Percentiles rank a stretch among this genome's conserved stretches.
These are phyloP conservation scores for Phoeniculus purpureus DNA, from an alignment of 2,797 vertebrate genomes.

Conservation along the genomic window DNA sequence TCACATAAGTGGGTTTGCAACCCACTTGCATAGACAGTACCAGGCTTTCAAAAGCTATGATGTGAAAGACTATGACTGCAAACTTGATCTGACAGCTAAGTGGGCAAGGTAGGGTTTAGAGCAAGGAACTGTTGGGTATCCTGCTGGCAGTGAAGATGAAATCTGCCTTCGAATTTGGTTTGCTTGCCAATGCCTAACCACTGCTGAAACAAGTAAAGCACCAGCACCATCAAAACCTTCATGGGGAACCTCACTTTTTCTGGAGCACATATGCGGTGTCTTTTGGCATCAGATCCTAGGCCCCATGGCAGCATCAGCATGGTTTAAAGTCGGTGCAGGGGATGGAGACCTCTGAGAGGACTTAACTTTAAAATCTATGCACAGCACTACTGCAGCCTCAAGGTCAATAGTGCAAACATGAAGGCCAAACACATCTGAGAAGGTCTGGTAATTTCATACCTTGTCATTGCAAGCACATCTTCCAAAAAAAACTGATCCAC, in stretches of 20 bases:
- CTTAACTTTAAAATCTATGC: not conserved
- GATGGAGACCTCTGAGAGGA: not conserved
- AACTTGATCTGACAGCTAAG: not conserved
- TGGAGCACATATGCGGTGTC: not conserved
- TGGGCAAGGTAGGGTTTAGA: not conserved
- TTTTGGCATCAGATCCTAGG: not conserved
- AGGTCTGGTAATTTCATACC: slow-evolving; percentile 72
- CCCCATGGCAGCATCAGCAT: not conserved
- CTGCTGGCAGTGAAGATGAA: too few species aligned
- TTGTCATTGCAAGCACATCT: slow-evolving; percentile 89
- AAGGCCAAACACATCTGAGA: not conserved
- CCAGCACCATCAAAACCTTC: not conserved
- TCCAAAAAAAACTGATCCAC: slow-evolving; percentile 97
- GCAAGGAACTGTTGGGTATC: not conserved
- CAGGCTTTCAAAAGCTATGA: not conserved
- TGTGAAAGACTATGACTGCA: not conserved
- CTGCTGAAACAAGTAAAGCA: not conserved
- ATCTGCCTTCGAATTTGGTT: not conserved
- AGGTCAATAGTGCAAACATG: not conserved
- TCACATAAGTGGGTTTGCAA: not conserved
- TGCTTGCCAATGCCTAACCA: not conserved
- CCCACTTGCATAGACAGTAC: not conserved
- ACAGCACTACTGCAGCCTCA: not conserved
- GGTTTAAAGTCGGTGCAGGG: not conserved
- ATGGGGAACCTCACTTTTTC: not conserved